Percentiles rank a stretch among this genome's conserved stretches.
Conservation (phyloP, 2,113 vertebrate species). For the Xiphophorus maculatus region DNA sequence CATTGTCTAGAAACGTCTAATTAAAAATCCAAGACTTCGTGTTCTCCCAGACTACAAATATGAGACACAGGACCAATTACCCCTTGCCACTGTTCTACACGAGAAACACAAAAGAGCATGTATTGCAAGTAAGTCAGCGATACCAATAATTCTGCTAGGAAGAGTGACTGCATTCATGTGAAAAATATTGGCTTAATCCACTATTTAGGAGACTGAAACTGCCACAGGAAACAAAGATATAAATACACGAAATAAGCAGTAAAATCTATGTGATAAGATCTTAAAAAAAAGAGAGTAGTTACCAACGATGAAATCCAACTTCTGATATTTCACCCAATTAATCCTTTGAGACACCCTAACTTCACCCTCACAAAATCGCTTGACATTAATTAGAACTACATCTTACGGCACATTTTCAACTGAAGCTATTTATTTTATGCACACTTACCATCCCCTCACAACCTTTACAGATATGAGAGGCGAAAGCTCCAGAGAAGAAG, state of each 20-base stretch:
- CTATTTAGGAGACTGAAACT: not conserved
- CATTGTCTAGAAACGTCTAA: too few relatives aligned
- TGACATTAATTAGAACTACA: conserved; percentile 19
- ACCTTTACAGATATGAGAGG: conserved; percentile 86
- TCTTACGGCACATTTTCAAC: not conserved
- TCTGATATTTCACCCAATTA: conserved; percentile 14
- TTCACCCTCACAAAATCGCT: conserved; percentile 1
- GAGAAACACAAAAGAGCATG: too few relatives aligned
- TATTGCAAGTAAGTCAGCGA: too few relatives aligned
- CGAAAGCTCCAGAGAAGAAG: conserved; percentile 84
- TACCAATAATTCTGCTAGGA: too few relatives aligned
- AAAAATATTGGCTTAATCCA: not conserved
- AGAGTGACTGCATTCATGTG: not conserved
- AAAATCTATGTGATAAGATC: not conserved
- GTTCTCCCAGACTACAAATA: too few relatives aligned
- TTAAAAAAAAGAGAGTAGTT: not conserved
- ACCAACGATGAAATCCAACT: not conserved
- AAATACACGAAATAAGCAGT: not conserved
- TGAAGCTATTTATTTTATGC: not conserved
- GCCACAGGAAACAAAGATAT: not conserved
- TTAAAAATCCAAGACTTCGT: too few relatives aligned
- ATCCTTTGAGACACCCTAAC: not conserved
- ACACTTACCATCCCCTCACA: conserved; percentile 90
- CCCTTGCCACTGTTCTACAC: too few relatives aligned
- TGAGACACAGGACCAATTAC: too few relatives aligned